Base-by-base conservation (phyloP, 23 tunicate species). In the Aplidium turbinatum region DNA sequence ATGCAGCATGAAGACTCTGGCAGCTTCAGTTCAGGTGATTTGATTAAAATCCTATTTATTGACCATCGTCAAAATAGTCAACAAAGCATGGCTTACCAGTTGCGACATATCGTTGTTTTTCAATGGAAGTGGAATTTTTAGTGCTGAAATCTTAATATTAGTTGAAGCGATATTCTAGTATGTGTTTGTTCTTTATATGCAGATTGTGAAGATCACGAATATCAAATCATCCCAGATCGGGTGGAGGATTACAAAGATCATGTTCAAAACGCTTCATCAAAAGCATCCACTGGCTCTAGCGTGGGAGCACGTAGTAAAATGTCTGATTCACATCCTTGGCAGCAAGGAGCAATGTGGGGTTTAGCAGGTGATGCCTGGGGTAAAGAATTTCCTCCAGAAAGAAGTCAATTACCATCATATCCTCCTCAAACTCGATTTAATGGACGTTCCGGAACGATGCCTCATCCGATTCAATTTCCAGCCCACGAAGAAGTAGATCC, bases 181-280 rank as follows among this genome's bases (percentile, higher is more conserved):
- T n/a, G n/a, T n/a, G 16, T 9, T 16, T 16, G 16, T 25, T 19
- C 40, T 31, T 52, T 1, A 20, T 23, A 28, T 23, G 13, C 13
- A 50, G 85, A 78, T 45, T 90, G 78, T 25, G 97, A 90, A 3
- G 97, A 90, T 48, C 97, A 91, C 83, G 97, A 91, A 46, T 91
- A 91, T 75, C 97, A 91, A 58, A 86, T 79, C 25, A 91, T 91
- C 22, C 83, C 82, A 20, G 95, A 87, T 31, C 74, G 47, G 50
- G 66, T 72, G 35, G 33, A 30, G 28, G 73, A 63, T 6, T 5
- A 26, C 24, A 16, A 20, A 13, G 61, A 9, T 54, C 6, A 16
- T 5, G 61, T 16, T n/a, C 21, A n/a, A n/a, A 54, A 26, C 5
- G 19, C 24, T 54, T 54, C 61, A 16, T 54, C 61, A 54, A 54